phyloP scores from a whole-genome alignment of 2,797 vertebrate species.

The Semotilus atromaculatus region DNA sequence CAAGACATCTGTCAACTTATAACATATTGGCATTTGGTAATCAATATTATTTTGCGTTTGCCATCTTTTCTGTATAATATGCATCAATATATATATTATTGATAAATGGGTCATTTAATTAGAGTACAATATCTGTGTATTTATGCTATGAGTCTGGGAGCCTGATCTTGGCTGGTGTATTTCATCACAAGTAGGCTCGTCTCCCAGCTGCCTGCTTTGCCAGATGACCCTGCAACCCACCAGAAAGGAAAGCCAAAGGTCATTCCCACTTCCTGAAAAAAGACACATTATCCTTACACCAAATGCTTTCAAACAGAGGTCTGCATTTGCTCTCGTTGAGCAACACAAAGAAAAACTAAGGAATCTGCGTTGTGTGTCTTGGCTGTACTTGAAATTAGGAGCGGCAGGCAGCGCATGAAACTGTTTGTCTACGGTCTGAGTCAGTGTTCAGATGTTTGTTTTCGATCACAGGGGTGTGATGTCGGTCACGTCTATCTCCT shows the following conservation, averaged over 20 bases:
- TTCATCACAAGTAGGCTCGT: conserved; percentile 63
- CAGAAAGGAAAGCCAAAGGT: conserved; percentile 65
- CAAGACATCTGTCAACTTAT: background rate
- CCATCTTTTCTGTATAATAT: background rate
- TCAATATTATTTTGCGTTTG: background rate
- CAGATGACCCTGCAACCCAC: conserved; percentile 67
- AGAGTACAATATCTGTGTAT: background rate
- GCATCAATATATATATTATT: background rate
- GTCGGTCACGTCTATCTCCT: conserved; percentile 14
- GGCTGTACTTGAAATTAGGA: conserved; percentile 30
- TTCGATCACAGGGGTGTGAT: conserved; percentile 1
- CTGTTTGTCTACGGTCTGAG: conserved; percentile 34
- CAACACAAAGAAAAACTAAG: conserved; percentile 15
- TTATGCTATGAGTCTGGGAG: conserved; percentile 42
- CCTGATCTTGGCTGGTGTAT: conserved; percentile 58
- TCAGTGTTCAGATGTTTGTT: conserved; percentile 34
- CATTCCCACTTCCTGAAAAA: conserved; percentile 68
- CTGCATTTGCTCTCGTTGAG: conserved; percentile 35
- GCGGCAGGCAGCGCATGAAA: conserved; percentile 15
- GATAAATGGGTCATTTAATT: background rate
- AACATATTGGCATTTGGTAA: conserved; percentile 35
- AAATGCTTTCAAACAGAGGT: conserved; percentile 48
- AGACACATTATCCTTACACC: conserved; percentile 39
- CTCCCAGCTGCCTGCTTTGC: conserved; percentile 66
- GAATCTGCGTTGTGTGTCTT: conserved; percentile 26